Percentiles rank a stretch among this genome's conserved stretches.
Evolutionary conservation across 2,888 invertebrate species (phyloP).

Genomic region (Platypus cylindrus): DNA sequence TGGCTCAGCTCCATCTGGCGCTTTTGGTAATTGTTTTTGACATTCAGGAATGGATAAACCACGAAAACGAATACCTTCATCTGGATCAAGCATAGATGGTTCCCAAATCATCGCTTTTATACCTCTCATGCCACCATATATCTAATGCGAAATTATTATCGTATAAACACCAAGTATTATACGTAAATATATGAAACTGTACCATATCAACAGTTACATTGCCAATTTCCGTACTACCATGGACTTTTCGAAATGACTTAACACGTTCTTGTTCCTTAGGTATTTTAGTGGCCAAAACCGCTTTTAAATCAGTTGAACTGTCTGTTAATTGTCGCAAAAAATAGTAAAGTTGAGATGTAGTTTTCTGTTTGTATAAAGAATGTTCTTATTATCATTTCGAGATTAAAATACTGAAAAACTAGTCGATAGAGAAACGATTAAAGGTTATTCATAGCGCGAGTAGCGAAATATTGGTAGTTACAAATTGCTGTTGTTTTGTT

Average conservation of each 20-base stretch:
- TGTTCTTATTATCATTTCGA: too few relatives aligned
- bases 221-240: constrained; percentile 85
- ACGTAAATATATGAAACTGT: too few relatives aligned
- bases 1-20: constrained; percentile 66
- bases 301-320: constrained; percentile 75
- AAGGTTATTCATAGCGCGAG: too few relatives aligned
- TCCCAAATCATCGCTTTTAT: constrained; percentile 92
- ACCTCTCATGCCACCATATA: constrained; percentile 93
- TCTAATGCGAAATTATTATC: too few relatives aligned
- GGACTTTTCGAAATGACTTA: constrained; percentile 78
- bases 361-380: constrained; percentile 58
- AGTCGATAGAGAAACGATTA: too few relatives aligned
- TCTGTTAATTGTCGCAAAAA: constrained; percentile 56
- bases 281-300: constrained; percentile 75
- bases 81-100: constrained; percentile 87
- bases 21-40: constrained; percentile 76
- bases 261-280: constrained; percentile 88
- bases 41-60: constrained; percentile 89
- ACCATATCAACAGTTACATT: constrained; percentile 98
- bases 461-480: too few relatives aligned
- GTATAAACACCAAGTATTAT: too few relatives aligned
- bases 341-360: constrained; percentile 45
- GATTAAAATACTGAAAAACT: too few relatives aligned
- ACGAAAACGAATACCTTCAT: constrained; percentile 91
- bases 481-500: too few relatives aligned